Conservation (phyloP, 2,797 vertebrate species). For the Protosalanx chinensis region DNA sequence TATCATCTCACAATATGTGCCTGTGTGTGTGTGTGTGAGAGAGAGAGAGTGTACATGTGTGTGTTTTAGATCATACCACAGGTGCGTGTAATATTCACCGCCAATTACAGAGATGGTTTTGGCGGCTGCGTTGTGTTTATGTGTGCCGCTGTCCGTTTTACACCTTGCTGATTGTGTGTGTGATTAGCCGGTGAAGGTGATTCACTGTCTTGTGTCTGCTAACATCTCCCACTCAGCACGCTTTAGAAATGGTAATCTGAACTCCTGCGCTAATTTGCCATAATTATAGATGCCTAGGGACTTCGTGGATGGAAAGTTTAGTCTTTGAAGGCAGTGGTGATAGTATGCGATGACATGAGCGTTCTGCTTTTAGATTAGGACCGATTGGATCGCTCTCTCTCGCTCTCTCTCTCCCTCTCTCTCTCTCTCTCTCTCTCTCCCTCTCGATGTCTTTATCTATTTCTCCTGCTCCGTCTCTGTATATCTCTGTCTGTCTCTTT, state of each 20-base stretch:
- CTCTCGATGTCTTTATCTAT: not conserved
- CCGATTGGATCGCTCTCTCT: not conserved
- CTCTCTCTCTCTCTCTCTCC: not conserved
- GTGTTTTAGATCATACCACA: too few species aligned
- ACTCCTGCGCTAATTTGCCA: not conserved
- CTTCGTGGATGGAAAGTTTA: not conserved
- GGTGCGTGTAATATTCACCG: too few species aligned
- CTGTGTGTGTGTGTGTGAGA: not conserved
- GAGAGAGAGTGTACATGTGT: too few species aligned
- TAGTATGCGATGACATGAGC: constrained; percentile 1
- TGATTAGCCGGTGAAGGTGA: not conserved
- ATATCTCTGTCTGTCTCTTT: not conserved
- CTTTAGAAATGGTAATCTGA: constrained; percentile 11
- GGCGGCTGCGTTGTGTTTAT: not conserved
- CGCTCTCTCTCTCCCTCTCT: not conserved
- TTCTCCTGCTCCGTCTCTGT: not conserved
- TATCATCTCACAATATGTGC: not conserved
- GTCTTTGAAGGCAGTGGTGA: not conserved
- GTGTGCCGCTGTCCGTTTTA: not conserved
- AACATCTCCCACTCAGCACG: not conserved
- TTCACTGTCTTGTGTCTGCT: not conserved
- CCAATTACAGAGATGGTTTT: too few species aligned
- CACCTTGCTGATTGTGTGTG: not conserved
- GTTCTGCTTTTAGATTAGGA: not conserved
- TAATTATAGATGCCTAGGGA: constrained; percentile 3